A percentile compares a stretch with the other conserved stretches of the same genome.
These are phyloP conservation scores for Alethe diademata DNA, from an alignment of 2,113 vertebrate species.

Conservation along the genomic window DNA sequence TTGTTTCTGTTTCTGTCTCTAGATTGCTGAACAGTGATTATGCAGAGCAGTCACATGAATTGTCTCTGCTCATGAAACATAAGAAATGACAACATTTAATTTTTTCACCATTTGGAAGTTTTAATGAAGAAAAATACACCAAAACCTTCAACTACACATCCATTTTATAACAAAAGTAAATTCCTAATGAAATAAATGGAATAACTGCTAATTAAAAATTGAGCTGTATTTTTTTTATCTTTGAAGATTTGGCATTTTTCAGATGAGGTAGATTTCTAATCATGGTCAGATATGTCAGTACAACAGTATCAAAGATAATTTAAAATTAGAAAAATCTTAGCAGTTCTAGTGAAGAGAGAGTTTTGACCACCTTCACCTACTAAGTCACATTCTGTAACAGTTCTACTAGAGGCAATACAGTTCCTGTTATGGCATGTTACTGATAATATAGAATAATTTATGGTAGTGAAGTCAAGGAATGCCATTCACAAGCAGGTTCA, in stretches of 20 bases:
- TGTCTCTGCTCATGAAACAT: neutral
- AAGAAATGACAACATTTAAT: neutral
- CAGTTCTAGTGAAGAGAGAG: neutral
- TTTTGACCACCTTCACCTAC: neutral
- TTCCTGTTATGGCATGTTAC: neutral
- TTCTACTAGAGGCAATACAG: neutral
- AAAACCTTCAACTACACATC: neutral
- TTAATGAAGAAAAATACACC: neutral
- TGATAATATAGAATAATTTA: neutral
- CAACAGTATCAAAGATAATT: neutral
- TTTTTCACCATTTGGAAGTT: neutral
- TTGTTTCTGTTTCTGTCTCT: neutral
- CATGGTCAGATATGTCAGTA: neutral
- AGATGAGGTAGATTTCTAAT: neutral
- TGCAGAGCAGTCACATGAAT: neutral
- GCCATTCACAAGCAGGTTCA: neutral
- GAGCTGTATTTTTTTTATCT: neutral
- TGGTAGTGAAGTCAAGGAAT: neutral
- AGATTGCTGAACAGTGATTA: neutral
- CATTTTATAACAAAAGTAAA: neutral
- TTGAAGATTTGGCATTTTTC: neutral
- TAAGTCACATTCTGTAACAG: neutral
- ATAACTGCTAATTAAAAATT: neutral
- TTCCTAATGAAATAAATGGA: neutral
- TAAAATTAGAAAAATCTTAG: neutral